A percentile compares a stretch with the other conserved stretches of the same genome.
Conservation (phyloP, 2,113 vertebrate genomes). For the Antigone vipio region DNA sequence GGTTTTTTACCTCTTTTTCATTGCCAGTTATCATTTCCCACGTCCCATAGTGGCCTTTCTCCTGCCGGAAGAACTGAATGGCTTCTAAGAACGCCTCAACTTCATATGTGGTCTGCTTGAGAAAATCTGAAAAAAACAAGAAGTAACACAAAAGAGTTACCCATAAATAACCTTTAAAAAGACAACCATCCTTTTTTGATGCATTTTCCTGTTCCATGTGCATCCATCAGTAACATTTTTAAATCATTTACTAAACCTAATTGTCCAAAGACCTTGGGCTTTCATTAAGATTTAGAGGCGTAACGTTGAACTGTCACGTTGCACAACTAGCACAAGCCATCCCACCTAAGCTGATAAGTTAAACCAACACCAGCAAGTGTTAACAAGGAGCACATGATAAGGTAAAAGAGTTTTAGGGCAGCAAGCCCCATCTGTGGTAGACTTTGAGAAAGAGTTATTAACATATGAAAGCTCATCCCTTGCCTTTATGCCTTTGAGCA, state of each 20-base stretch:
- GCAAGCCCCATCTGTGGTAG: background rate
- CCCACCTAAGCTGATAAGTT: background rate
- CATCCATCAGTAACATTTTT: background rate
- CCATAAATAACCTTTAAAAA: background rate
- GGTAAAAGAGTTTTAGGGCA: background rate
- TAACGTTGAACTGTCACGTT: background rate
- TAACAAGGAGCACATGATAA: background rate
- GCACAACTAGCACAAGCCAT: background rate
- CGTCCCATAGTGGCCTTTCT: constrained; percentile 80
- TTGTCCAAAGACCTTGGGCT: background rate
- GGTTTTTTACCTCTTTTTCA: constrained; percentile 79
- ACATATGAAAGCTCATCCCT: background rate
- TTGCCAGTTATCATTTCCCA: constrained; percentile 88
- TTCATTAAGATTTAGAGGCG: background rate
- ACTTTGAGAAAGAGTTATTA: background rate
- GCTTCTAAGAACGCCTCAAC: constrained; percentile 87
- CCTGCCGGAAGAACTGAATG: constrained; percentile 87
- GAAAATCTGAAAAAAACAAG: constrained; percentile 80
- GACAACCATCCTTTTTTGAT: background rate
- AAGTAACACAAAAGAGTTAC: background rate
- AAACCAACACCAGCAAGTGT: background rate
- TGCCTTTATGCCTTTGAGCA: background rate
- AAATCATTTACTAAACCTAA: background rate
- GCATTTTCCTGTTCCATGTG: background rate
- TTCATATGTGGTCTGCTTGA: constrained; percentile 84